phyloP scores from a whole-genome alignment of 35 echinoderm and acorn worm genomes.

The Anneissia japonica region DNA sequence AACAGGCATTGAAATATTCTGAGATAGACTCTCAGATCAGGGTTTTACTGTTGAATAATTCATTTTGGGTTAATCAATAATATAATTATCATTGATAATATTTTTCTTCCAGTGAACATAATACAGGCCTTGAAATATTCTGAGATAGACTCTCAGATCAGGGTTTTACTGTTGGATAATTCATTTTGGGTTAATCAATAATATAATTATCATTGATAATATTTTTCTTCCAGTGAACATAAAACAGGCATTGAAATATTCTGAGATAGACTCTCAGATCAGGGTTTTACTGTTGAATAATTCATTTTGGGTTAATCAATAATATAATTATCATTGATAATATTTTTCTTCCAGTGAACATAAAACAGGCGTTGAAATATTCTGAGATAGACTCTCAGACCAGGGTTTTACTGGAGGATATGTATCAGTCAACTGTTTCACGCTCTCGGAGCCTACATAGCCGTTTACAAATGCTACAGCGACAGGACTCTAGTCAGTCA shows the following conservation, averaged over 20 bases:
- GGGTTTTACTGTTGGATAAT: slow-evolving; percentile 22
- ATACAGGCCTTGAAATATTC: slow-evolving; percentile 15
- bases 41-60: slow-evolving; percentile 24
- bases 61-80: too few relatives aligned
- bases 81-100: too few relatives aligned
- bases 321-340: too few relatives aligned
- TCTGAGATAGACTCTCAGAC: slow-evolving; percentile 24
- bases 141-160: slow-evolving; percentile 20
- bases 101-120: slow-evolving; percentile 37
- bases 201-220: too few relatives aligned
- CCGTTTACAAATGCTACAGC: slow-evolving; percentile 13
- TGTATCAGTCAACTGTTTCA: slow-evolving; percentile 46
- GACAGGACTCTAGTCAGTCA: background rate
- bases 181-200: too few relatives aligned
- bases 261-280: slow-evolving; percentile 21
- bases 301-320: too few relatives aligned
- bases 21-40: slow-evolving; percentile 21
- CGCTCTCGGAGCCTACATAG: slow-evolving; percentile 40
- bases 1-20: background rate
- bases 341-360: slow-evolving; percentile 30
- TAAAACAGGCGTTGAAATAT: slow-evolving; percentile 25
- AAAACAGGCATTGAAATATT: slow-evolving; percentile 17
- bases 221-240: slow-evolving; percentile 40
- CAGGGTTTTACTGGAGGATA: slow-evolving; percentile 23
- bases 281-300: slow-evolving; percentile 16